Conservation (phyloP, 2,888 invertebrate genomes). For the Strigamia maritima region DNA sequence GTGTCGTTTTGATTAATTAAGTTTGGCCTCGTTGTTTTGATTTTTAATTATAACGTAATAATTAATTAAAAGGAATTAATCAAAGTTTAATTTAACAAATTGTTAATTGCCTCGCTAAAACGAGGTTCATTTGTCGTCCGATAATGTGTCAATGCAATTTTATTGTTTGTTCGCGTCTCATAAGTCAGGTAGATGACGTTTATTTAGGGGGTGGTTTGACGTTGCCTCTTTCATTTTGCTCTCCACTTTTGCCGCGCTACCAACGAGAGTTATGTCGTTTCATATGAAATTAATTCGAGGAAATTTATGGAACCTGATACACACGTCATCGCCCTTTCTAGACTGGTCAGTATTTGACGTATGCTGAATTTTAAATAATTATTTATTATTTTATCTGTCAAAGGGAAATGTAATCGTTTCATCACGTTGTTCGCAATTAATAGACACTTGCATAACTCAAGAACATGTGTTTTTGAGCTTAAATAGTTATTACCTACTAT, state of each 20-base stretch:
- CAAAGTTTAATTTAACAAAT: not conserved
- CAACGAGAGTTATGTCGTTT: not conserved
- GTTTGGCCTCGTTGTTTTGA: not conserved
- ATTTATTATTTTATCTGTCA: too few species aligned
- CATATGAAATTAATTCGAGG: not conserved
- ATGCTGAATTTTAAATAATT: not conserved
- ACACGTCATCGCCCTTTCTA: not conserved
- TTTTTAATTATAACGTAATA: constrained; percentile 4
- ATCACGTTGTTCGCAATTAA: too few species aligned
- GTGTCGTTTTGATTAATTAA: not conserved
- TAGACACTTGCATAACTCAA: too few species aligned
- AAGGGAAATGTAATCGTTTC: too few species aligned
- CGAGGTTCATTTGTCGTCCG: not conserved
- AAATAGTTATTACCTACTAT: too few species aligned
- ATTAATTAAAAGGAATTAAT: not conserved
- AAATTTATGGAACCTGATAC: not conserved
- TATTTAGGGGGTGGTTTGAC: not conserved
- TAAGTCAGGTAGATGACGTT: not conserved
- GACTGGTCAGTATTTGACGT: not conserved
- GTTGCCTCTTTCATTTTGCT: not conserved
- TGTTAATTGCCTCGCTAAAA: not conserved
- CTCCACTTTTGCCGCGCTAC: not conserved
- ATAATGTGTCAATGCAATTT: not conserved
- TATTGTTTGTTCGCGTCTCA: not conserved
- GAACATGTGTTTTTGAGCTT: too few species aligned